Conservation (phyloP, 1,140 invertebrate species). For the Theocolax elegans region DNA sequence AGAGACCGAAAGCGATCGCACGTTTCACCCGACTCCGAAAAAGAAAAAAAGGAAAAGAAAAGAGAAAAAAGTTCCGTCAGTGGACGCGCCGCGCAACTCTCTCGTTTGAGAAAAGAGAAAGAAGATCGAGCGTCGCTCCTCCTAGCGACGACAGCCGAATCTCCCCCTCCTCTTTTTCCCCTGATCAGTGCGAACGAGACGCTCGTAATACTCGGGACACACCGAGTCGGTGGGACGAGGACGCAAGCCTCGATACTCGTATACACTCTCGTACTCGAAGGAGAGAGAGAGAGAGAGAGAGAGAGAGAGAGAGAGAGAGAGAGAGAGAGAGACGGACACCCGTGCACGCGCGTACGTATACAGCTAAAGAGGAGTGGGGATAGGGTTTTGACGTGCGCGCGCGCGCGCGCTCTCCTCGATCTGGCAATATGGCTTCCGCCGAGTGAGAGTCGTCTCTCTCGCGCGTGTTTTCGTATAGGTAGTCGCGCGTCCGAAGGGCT, state of each 20-base stretch:
- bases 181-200: not conserved
- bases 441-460: constrained; percentile 57
- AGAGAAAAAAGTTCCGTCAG: no score
- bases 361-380: no score
- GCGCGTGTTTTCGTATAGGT: not conserved
- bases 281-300: not conserved
- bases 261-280: no score
- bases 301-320: not conserved
- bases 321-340: no score
- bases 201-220: not conserved
- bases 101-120: not conserved
- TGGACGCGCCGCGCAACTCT: not conserved
- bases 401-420: constrained; percentile 47
- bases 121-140: constrained; percentile 19
- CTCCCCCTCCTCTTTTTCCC: not conserved
- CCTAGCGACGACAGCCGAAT: not conserved
- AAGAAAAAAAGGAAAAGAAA: no score
- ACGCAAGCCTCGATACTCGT: no score
- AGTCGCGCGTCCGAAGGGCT: no score
- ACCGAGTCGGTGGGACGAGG: no score
- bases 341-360: no score
- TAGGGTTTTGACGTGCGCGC: no score
- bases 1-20: not conserved
- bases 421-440: constrained; percentile 66
- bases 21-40: no score